Evolutionary conservation across 1,140 invertebrate genomes (phyloP), one percentile per base, ranked within the genome.

Genomic region (Drosophila mojavensis): DNA sequence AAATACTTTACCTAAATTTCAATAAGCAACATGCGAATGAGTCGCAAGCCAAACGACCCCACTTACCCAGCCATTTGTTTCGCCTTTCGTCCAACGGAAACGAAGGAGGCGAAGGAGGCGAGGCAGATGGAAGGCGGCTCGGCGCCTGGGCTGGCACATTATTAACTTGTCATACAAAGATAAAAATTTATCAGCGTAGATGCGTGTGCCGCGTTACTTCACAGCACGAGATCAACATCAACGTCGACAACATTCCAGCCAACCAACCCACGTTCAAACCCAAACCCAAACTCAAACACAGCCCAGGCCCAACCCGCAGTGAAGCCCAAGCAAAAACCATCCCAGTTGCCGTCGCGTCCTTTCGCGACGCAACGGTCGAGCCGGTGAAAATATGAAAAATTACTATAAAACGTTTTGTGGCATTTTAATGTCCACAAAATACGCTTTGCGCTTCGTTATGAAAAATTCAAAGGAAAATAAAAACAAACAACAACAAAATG

Each of bases 321-420:
- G 33, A 33, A 9, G 33, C 55, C 43, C 41, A 36, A 41, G 55
- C 58, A 58, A 41, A 24, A 17, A 15, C 24, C 62, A 9, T 10
- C 13, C n/a, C 56, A 17, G 30, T 55, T 30, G 11, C 24, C 26
- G 5, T 54, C 33, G 59, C 53, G 48, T 33, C 33, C 54, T 67
- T 47, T 48, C 62, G 11, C 50, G 55, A 5, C 17, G 45, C 54
- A 56, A 67, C 66, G 53, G 33, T 36, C 24, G 63, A 62, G 33
- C 58, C 75, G 83, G 43, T 65, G 85, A 84, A 83, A 90, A 86
- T 74, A 85, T 90, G 86, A 90, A 90, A 90, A 90, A 90, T 90
- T 91, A 91, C 86, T 90, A 91, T 90, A 82, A 91, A 91, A 91
- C 86, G 88, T 83, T 90, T 91, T 91, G 88, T 83, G 88, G 86